Evolutionary conservation across 2,797 vertebrate species (phyloP), one percentile per base, ranked within the genome.

Genomic region (Halcyon leucocephala): DNA sequence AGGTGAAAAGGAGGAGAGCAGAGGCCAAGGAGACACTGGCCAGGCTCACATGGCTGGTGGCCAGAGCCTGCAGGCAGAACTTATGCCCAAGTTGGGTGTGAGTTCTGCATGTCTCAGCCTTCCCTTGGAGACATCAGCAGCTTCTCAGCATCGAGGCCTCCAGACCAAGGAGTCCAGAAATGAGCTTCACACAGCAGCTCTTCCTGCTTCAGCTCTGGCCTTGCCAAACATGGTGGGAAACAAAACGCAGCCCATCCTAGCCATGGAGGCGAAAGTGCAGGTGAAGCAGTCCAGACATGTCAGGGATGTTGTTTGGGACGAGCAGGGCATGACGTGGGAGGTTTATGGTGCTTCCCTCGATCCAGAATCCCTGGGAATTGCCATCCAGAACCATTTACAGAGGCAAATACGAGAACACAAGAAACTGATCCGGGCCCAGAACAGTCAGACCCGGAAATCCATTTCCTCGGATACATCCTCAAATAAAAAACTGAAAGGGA

Each of bases 321-420:
- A 99, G 80, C 99, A 99, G 90, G 99, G 99, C 80, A 99, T 99
- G 99, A 99, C 99, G 0, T 99, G 99, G 99, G 99, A 99, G 95
- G 99, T 99, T 65, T 99, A 99, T 0, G 99, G 99, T 5, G 99
- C 99, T 1, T 99, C 99, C 3, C 98, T 99, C 7, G 99, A 99
- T 96, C 99, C 99, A 0, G 99, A 99, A 93, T 99, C 99, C 5
- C 97, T 99, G 46, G 99, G 99, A 39, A 98, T 99, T 29, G 99
- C 99, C 54, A 99, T 99, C 95, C 99, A 99, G 98, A 99, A 99
- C 98, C 99, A 99, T 94, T 96, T 99, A 81, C 99, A 99, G 97
- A 99, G 99, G 95, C 99, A 99, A 96, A 99, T 99, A 97, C 98
- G 98, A 96, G 99, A 99, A 96, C 99, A 99, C 0, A 99, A 99